These are phyloP conservation scores for Podocnemis expansa DNA, from an alignment of 2,113 vertebrate species.

Conservation along the genomic window DNA sequence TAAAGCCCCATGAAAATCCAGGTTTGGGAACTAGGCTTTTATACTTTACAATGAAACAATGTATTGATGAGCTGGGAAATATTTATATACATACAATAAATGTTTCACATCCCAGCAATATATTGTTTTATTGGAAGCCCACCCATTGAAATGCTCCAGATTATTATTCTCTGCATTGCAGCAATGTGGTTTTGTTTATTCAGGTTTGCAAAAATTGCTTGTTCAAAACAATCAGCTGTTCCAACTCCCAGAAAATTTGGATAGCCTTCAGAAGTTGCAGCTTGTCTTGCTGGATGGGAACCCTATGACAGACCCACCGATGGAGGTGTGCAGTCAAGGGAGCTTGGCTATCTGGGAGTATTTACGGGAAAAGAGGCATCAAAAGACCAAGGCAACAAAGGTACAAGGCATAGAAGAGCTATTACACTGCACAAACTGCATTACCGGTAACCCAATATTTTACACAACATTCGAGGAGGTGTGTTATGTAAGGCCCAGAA, in stretches of 20 bases:
- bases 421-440: not conserved
- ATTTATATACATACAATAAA: not conserved
- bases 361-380: slow-evolving; percentile 12
- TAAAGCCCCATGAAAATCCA: not conserved
- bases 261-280: slow-evolving; percentile 54
- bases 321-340: slow-evolving; percentile 50
- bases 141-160: not conserved
- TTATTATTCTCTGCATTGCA: not conserved
- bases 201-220: slow-evolving; percentile 70
- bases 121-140: not conserved
- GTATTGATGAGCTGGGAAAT: not conserved
- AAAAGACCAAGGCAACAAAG: slow-evolving; percentile 34
- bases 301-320: slow-evolving; percentile 44
- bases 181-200: slow-evolving; percentile 4
- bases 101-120: not conserved
- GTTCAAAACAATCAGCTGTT: slow-evolving; percentile 69
- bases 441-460: not conserved
- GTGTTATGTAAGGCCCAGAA: not conserved
- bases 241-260: slow-evolving; percentile 64
- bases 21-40: not conserved
- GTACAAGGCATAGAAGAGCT: slow-evolving; percentile 36
- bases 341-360: slow-evolving; percentile 49
- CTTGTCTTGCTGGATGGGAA: slow-evolving; percentile 63
- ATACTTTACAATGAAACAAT: not conserved
- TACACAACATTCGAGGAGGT: not conserved